Evolutionary conservation across 2,113 vertebrate species (phyloP).

Genomic region (Megaceryle maxima): DNA sequence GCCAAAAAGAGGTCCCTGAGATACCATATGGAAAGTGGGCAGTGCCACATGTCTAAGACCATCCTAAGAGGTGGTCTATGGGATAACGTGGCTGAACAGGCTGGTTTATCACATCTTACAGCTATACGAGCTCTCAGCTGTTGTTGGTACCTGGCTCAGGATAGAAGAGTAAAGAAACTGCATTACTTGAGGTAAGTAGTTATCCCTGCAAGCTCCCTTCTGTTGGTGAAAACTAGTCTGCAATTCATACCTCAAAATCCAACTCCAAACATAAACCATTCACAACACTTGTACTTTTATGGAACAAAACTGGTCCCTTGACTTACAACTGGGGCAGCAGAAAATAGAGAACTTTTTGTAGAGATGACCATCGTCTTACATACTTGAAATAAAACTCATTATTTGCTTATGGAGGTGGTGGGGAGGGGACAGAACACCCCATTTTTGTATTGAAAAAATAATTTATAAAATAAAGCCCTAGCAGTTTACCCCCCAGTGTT

Average conservation of each 20-base stretch:
- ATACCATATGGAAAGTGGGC: neutral
- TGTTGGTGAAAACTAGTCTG: neutral
- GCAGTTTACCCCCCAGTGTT: neutral
- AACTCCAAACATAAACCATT: neutral
- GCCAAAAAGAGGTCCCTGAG: neutral
- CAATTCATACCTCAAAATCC: neutral
- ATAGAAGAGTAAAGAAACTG: neutral
- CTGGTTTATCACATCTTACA: neutral
- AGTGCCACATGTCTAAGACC: neutral
- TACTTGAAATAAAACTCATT: constrained; percentile 29
- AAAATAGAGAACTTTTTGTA: neutral
- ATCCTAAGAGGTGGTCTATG: neutral
- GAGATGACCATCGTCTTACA: neutral
- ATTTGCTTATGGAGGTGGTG: neutral
- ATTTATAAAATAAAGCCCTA: neutral
- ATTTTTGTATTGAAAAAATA: neutral
- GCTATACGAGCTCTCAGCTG: neutral
- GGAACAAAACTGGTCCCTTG: constrained; percentile 22
- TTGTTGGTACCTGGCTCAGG: neutral
- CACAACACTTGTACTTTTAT: neutral
- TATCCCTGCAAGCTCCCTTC: neutral
- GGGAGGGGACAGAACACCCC: neutral
- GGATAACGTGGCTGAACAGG: neutral
- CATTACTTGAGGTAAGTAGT: neutral
- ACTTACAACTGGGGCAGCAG: constrained; percentile 6